These are phyloP conservation scores for Callimorpha dominula DNA, from an alignment of 2,888 invertebrate species.

Conservation along the genomic window DNA sequence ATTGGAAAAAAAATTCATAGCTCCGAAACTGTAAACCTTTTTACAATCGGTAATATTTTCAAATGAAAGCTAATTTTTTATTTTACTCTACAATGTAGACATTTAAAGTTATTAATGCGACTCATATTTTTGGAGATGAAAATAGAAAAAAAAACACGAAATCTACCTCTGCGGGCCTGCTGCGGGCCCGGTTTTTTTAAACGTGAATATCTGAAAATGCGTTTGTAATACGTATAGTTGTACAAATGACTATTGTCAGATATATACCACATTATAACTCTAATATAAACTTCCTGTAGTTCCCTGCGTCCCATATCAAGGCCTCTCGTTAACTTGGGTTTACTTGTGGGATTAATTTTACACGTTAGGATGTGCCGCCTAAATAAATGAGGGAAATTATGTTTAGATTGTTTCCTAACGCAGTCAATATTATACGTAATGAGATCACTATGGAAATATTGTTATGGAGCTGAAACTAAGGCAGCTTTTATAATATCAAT, in stretches of 20 bases:
- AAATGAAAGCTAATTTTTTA: too few species aligned
- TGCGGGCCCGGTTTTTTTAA: too few species aligned
- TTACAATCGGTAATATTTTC: too few species aligned
- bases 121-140: too few species aligned
- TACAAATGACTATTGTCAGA: neutral
- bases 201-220: neutral
- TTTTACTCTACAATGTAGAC: too few species aligned
- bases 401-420: conserved; percentile 30
- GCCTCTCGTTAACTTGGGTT: conserved; percentile 56
- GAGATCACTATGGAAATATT: conserved; percentile 3
- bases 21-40: too few species aligned
- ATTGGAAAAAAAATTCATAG: too few species aligned
- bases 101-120: too few species aligned
- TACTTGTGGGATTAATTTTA: conserved; percentile 48
- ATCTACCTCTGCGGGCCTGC: too few species aligned
- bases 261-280: neutral
- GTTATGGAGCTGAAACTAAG: neutral
- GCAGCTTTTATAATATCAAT: neutral
- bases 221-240: neutral
- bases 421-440: conserved; percentile 26
- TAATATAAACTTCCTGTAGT: conserved; percentile 13
- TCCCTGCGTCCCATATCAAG: conserved; percentile 57
- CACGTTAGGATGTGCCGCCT: conserved; percentile 6
- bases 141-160: too few species aligned
- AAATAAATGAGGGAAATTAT: conserved; percentile 40